These are phyloP conservation scores for Myotis brandtii DNA, from an alignment of 2,113 vertebrate genomes.

Conservation along the genomic window DNA sequence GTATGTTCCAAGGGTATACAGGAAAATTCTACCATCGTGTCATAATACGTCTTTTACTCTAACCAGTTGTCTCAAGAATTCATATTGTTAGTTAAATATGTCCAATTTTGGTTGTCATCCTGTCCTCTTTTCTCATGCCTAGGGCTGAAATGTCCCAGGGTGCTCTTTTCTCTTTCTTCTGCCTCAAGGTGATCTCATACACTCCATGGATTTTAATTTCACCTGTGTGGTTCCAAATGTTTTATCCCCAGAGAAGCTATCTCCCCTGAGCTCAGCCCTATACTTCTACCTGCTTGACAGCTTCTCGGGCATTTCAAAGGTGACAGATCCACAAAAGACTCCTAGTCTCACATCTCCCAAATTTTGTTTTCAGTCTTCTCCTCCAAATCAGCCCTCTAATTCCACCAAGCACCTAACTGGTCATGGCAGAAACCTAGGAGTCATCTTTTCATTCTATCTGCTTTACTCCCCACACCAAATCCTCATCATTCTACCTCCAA, in stretches of 20 bases:
- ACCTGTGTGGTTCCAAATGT: background rate
- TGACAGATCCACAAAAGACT: background rate
- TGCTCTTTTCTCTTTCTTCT: background rate
- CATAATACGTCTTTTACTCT: slow-evolving; percentile 28
- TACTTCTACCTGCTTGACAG: background rate
- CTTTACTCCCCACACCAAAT: background rate
- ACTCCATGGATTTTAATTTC: slow-evolving; percentile 45
- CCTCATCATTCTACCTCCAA: background rate
- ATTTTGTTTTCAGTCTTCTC: background rate
- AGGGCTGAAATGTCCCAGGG: background rate
- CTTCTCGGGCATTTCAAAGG: background rate
- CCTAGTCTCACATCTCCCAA: background rate
- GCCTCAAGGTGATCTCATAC: background rate
- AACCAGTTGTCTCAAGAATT: slow-evolving; percentile 40
- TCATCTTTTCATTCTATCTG: background rate
- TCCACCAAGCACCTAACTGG: background rate
- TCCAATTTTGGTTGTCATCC: background rate
- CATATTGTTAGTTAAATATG: slow-evolving; percentile 32
- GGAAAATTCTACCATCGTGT: background rate
- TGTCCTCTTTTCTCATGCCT: background rate
- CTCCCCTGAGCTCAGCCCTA: background rate
- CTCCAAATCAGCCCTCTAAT: background rate
- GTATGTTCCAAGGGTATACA: background rate
- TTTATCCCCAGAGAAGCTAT: background rate
- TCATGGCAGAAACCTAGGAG: background rate